Evolutionary conservation across 2,888 invertebrate species (phyloP).

Genomic region (Alviniconcha strummeri): DNA sequence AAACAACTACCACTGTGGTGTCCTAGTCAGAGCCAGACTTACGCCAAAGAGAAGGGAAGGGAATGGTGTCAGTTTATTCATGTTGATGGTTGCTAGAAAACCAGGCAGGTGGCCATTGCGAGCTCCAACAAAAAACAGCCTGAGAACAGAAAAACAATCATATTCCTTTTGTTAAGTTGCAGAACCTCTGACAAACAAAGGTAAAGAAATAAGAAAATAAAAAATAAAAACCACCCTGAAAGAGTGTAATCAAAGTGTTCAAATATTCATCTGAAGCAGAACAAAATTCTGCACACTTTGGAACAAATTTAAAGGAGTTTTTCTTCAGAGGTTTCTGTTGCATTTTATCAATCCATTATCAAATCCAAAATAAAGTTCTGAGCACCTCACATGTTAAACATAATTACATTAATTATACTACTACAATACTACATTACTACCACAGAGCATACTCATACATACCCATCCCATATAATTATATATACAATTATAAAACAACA

Average conservation of each 20-base stretch:
- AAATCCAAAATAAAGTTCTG: no score
- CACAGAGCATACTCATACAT: no score
- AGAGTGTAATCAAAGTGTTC: no score
- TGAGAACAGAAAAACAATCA: conserved; percentile 44
- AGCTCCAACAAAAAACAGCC: conserved; percentile 76
- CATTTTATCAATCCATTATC: no score
- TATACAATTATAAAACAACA: no score
- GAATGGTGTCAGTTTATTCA: conserved; percentile 74
- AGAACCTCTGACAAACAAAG: neutral
- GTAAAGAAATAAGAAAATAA: neutral
- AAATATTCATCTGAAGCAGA: neutral
- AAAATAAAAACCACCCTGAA: neutral
- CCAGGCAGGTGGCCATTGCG: conserved; percentile 75
- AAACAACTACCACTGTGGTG: no score
- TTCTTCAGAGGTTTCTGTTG: neutral
- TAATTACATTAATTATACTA: no score
- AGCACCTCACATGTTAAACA: no score
- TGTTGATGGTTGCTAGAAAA: conserved; percentile 74
- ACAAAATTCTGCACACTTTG: neutral
- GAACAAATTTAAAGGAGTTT: neutral
- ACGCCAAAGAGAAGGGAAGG: conserved; percentile 75
- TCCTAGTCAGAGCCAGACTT: conserved; percentile 39
- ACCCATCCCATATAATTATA: no score
- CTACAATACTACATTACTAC: no score
- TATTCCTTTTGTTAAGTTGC: no score